phyloP scores from a whole-genome alignment of 1,140 invertebrate genomes.

The Zelostemma sp. region DNA sequence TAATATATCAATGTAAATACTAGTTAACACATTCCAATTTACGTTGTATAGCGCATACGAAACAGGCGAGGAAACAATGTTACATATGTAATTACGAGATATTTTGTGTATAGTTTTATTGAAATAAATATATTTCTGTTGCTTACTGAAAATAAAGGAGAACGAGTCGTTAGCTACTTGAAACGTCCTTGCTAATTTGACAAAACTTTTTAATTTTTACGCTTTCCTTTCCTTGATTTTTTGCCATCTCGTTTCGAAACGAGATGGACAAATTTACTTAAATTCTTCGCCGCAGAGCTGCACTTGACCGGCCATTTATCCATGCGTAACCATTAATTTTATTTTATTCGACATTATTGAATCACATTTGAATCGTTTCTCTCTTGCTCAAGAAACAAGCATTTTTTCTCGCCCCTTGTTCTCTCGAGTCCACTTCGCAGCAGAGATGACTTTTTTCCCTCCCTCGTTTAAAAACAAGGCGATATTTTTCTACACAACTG shows the following conservation, averaged over 20 bases:
- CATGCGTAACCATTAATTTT: too few species aligned
- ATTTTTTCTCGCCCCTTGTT: too few species aligned
- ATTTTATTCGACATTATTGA: too few species aligned
- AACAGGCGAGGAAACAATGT: slow-evolving; percentile 54
- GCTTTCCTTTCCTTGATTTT: slow-evolving; percentile 41
- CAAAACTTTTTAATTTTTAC: slow-evolving; percentile 50
- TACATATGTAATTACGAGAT: slow-evolving; percentile 70
- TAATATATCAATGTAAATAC: slow-evolving; percentile 63
- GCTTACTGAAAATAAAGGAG: slow-evolving; percentile 57
- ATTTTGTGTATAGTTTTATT: slow-evolving; percentile 70
- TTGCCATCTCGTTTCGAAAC: too few species aligned
- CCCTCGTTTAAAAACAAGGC: too few species aligned
- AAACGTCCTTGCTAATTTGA: slow-evolving; percentile 56
- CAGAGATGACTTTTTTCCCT: too few species aligned
- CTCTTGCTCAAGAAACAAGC: too few species aligned
- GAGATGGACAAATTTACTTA: slow-evolving; percentile 20
- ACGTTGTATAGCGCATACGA: slow-evolving; percentile 63
- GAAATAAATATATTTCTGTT: slow-evolving; percentile 69
- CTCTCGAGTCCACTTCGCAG: too few species aligned
- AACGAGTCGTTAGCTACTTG: slow-evolving; percentile 52
- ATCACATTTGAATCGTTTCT: too few species aligned
- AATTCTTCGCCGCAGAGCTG: too few species aligned
- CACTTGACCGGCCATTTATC: too few species aligned
- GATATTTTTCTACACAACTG: too few species aligned
- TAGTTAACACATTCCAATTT: slow-evolving; percentile 70